Evolutionary conservation across 2,888 invertebrate genomes (phyloP).

Genomic region (Diogma glabrata): DNA sequence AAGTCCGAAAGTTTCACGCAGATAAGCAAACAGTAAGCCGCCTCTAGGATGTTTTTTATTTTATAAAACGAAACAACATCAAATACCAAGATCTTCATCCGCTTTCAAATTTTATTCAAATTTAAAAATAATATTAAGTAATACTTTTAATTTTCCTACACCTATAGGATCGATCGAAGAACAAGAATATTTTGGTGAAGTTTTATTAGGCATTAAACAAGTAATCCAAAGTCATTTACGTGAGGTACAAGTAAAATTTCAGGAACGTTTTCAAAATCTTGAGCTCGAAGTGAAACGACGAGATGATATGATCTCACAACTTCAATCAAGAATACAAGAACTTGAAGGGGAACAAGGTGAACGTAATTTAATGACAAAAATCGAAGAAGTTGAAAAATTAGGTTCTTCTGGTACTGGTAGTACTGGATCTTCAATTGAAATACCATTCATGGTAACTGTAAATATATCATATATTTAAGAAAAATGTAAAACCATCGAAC

Average conservation of each 20-base stretch:
- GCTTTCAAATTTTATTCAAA: too few relatives aligned
- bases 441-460: conserved; percentile 38
- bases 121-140: too few relatives aligned
- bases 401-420: conserved; percentile 19
- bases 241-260: conserved; percentile 59
- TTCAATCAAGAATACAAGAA: conserved; percentile 60
- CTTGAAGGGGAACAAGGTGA: conserved; percentile 36
- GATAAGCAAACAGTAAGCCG: too few relatives aligned
- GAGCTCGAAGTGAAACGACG: conserved; percentile 70
- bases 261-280: conserved; percentile 59
- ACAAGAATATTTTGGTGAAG: conserved; percentile 71
- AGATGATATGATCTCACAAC: conserved; percentile 67
- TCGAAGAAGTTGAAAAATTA: neutral
- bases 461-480: too few relatives aligned
- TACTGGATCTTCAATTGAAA: conserved; percentile 31
- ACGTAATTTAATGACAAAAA: neutral
- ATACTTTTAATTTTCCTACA: too few relatives aligned
- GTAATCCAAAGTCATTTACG: conserved; percentile 65
- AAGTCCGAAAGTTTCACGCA: too few relatives aligned
- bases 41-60: too few relatives aligned
- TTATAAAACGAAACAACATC: too few relatives aligned
- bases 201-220: conserved; percentile 67
- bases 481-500: neutral
- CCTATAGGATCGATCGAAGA: conserved; percentile 56
- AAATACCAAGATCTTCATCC: too few relatives aligned